phyloP scores from a whole-genome alignment of 2,113 vertebrate species.

The Seriola quinqueradiata region DNA sequence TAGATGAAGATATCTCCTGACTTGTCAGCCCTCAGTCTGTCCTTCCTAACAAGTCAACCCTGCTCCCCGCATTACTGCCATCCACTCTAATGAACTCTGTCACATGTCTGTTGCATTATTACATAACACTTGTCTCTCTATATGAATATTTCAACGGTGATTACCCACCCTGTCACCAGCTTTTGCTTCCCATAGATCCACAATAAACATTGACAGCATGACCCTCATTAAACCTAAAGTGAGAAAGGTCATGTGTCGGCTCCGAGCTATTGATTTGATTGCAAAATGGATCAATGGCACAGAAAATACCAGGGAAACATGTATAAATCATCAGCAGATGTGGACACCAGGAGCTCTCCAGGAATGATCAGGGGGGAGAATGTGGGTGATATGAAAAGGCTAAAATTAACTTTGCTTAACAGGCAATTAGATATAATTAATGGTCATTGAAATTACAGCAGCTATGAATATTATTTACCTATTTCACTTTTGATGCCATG shows the following conservation, averaged over 20 bases:
- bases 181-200: conserved; percentile 15
- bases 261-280: conserved; percentile 24
- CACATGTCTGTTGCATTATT: conserved; percentile 58
- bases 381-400: too few species aligned
- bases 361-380: too few species aligned
- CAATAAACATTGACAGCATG: conserved; percentile 47
- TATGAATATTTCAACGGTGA: conserved; percentile 40
- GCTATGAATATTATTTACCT: too few species aligned
- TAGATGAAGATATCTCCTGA: background rate
- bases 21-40: conserved; percentile 15
- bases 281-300: conserved; percentile 22
- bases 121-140: conserved; percentile 39
- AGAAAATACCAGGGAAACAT: conserved; percentile 1
- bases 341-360: too few species aligned
- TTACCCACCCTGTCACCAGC: conserved; percentile 1
- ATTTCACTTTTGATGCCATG: too few species aligned
- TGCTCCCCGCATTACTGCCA: conserved; percentile 20
- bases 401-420: too few species aligned
- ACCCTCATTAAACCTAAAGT: conserved; percentile 49
- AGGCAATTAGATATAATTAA: too few species aligned
- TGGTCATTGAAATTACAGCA: too few species aligned
- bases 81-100: conserved; percentile 52
- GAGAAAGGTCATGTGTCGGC: conserved; percentile 39
- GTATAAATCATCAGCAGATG: too few species aligned
- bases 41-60: conserved; percentile 4